Evolutionary conservation across 2,888 invertebrate species (phyloP), one percentile per base, ranked within the genome.

Genomic region (Chironomus riparius): DNA sequence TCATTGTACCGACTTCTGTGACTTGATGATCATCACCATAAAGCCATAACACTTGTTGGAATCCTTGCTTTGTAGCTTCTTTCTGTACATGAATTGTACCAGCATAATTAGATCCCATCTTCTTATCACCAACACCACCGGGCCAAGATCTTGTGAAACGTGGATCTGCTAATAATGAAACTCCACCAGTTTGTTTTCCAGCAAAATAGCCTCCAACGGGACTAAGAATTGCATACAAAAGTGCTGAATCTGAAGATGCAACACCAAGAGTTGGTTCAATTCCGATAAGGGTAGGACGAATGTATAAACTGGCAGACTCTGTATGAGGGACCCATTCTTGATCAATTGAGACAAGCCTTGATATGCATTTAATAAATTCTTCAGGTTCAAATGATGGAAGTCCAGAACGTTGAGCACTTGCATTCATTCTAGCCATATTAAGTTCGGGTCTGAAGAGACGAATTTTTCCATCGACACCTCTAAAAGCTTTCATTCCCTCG

Each of bases 1-100:
- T 99, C 99, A 99, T 99, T 13, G 98, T 94, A 74, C 99, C 99
- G 68, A 95, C 97, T 87, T 99, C 99, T 0, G 99, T 98, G 28
- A 99, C 82, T 82, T 95, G 90, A 81, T 97, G 91, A 80, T 98
- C 91, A 0, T 94, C 91, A 2, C 98, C 98, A 81, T 92, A 97
- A 61, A 99, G 86, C 99, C 99, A 99, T 76, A 99, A 84, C 7
- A 97, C 96, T 86, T 98, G 98, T 79, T 98, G 95, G 79, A 95
- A 89, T 1, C 95, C 95, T 80, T 89, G 86, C 77, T 87, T 86
- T 0, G 85, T 84, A 1, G 94, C 92, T 80, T 92, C 89, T 70
- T 93, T 92, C 81, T 93, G 93, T 61, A 93, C 90, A 79, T 91
- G 89, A 80, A 95, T 91, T 5, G 95, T 95, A 24, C 94, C 94